Percentiles rank a stretch among this genome's conserved stretches.
Evolutionary conservation across 2,888 invertebrate species (phyloP).

Genomic region (Netelia melanura): DNA sequence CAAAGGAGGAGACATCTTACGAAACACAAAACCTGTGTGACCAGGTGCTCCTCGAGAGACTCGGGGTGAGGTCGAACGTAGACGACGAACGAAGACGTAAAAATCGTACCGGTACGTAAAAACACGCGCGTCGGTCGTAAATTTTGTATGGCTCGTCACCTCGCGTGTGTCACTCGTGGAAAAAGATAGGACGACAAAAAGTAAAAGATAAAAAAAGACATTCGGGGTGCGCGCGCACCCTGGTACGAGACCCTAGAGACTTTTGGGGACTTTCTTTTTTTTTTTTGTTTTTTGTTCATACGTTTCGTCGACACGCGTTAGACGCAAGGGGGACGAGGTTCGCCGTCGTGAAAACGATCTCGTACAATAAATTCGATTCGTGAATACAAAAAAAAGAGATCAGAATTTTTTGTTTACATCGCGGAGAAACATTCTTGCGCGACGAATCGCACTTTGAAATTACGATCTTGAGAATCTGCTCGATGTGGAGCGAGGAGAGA

Average conservation of each 20-base stretch:
- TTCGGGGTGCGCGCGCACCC: constrained; percentile 34
- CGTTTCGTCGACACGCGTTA: constrained; percentile 23
- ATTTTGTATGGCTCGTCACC: constrained; percentile 63
- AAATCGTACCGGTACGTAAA: constrained; percentile 31
- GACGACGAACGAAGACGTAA: constrained; percentile 15
- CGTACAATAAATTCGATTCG: constrained; percentile 36
- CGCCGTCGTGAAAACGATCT: constrained; percentile 56
- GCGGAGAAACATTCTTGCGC: background rate
- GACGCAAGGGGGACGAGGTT: constrained; percentile 39
- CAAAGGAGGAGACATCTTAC: constrained; percentile 24
- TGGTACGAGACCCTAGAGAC: constrained; percentile 12
- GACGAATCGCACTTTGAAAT: constrained; percentile 30
- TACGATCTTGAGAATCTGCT: constrained; percentile 33
- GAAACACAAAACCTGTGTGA: constrained; percentile 56
- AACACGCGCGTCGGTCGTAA: constrained; percentile 55
- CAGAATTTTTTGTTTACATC: constrained; percentile 14
- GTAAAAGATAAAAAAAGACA: background rate
- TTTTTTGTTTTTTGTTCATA: constrained; percentile 16
- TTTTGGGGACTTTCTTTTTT: constrained; percentile 20
- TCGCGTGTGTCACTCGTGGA: constrained; percentile 57
- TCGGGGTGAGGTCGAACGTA: constrained; percentile 28
- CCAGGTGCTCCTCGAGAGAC: constrained; percentile 55
- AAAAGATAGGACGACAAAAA: constrained; percentile 16
- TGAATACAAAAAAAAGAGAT: constrained; percentile 49
- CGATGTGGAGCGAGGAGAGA: constrained; percentile 1